A percentile compares a stretch with the other conserved stretches of the same genome.
phyloP scores from a whole-genome alignment of 2,888 invertebrate genomes.

The Bellardia pandia region DNA sequence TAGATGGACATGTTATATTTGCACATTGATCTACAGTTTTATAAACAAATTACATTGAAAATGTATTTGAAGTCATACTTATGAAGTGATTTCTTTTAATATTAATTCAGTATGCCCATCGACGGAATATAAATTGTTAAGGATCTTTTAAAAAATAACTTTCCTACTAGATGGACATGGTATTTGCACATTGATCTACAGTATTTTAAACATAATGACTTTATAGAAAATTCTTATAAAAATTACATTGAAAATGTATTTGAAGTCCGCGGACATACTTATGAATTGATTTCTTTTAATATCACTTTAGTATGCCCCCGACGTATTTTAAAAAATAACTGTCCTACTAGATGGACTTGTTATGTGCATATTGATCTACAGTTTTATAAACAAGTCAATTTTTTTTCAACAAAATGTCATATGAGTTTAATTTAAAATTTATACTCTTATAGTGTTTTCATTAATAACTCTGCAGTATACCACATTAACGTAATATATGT shows the following conservation, averaged over 20 bases:
- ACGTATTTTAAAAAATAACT: conserved; percentile 45
- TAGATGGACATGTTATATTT: conserved; percentile 19
- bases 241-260: no score
- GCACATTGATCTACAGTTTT: conserved; percentile 46
- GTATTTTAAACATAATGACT: not conserved
- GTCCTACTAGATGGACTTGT: not conserved
- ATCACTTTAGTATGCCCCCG: conserved; percentile 57
- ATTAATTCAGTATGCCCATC: not conserved
- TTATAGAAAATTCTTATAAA: no score
- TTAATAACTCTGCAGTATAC: conserved; percentile 49
- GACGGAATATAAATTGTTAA: conserved; percentile 35
- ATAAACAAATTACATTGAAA: no score
- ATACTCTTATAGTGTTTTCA: not conserved
- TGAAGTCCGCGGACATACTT: conserved; percentile 32
- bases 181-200: conserved; percentile 51
- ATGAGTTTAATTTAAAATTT: no score
- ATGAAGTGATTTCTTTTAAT: conserved; percentile 25
- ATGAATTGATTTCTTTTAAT: conserved; percentile 29
- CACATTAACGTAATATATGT: conserved; percentile 47
- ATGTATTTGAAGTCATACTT: no score
- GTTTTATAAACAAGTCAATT: no score
- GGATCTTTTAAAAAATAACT: conserved; percentile 39
- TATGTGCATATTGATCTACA: conserved; percentile 41
- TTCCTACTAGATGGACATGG: not conserved
- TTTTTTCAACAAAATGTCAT: no score